phyloP scores from a whole-genome alignment of 2,888 invertebrate genomes.

The Oscheius sp. region DNA sequence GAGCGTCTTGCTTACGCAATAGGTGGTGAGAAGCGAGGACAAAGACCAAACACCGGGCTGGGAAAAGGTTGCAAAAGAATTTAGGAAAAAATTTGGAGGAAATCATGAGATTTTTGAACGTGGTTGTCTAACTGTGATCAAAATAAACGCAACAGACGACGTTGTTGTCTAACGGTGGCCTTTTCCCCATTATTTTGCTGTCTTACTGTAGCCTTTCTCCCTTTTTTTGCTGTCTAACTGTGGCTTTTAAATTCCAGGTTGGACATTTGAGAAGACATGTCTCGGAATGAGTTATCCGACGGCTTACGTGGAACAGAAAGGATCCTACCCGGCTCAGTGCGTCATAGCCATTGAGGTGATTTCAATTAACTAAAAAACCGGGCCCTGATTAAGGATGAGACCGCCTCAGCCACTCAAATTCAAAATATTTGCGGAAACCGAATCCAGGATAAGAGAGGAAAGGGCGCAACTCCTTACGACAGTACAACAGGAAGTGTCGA shows the following conservation, averaged over 20 bases:
- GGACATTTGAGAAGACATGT: conserved; percentile 30
- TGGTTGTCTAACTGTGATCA: too few species aligned
- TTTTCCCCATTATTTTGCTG: too few species aligned
- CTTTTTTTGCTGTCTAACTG: too few species aligned
- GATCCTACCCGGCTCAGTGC: conserved; percentile 11
- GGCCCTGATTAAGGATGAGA: not conserved
- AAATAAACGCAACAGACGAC: too few species aligned
- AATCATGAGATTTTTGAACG: too few species aligned
- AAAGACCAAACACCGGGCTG: conserved; percentile 13
- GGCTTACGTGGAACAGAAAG: conserved; percentile 29
- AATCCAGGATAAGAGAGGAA: conserved; percentile 17
- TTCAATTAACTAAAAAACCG: not conserved
- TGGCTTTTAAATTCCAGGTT: conserved; percentile 3
- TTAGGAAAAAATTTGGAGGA: too few species aligned
- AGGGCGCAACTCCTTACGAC: conserved; percentile 5
- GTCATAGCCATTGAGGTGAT: conserved; percentile 23
- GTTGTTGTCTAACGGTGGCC: too few species aligned
- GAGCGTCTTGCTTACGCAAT: not conserved
- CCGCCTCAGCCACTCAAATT: conserved; percentile 6
- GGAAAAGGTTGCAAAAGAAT: not conserved
- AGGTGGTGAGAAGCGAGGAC: not conserved
- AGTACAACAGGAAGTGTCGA: conserved; percentile 8
- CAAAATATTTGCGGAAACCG: not conserved
- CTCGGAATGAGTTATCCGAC: conserved; percentile 15
- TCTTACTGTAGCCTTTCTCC: not conserved